phyloP scores from a whole-genome alignment of 30 jellyfish, hydroid and myxozoan species.

The Turritopsis dohrnii region DNA sequence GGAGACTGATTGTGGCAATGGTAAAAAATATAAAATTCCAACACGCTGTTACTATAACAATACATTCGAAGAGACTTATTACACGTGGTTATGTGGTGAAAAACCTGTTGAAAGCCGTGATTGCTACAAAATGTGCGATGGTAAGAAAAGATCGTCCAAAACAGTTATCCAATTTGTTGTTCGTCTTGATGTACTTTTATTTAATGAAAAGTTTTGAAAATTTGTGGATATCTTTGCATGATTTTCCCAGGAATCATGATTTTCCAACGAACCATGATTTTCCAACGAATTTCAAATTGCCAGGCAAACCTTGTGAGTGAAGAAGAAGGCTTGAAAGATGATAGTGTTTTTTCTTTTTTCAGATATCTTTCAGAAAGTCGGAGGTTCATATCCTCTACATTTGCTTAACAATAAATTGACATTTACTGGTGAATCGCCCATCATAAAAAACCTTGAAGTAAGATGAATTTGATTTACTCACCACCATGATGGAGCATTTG shows the following conservation, averaged over 20 bases:
- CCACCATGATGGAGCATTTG: no score
- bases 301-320: no score
- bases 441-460: background rate
- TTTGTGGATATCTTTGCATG: no score
- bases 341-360: background rate
- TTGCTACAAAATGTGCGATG: background rate
- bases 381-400: background rate
- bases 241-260: no score
- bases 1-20: background rate
- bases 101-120: background rate
- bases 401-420: background rate
- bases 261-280: no score
- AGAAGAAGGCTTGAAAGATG: background rate
- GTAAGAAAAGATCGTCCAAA: background rate
- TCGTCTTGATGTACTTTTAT: no score
- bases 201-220: no score
- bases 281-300: no score
- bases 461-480: no score
- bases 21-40: background rate
- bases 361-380: background rate
- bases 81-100: background rate
- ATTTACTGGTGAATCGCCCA: background rate
- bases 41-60: background rate
- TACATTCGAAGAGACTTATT: background rate
- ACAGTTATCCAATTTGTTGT: no score